Evolutionary conservation across 1,140 invertebrate genomes (phyloP), one percentile per base, ranked within the genome.

Genomic region (Oncopodura yosiiana): DNA sequence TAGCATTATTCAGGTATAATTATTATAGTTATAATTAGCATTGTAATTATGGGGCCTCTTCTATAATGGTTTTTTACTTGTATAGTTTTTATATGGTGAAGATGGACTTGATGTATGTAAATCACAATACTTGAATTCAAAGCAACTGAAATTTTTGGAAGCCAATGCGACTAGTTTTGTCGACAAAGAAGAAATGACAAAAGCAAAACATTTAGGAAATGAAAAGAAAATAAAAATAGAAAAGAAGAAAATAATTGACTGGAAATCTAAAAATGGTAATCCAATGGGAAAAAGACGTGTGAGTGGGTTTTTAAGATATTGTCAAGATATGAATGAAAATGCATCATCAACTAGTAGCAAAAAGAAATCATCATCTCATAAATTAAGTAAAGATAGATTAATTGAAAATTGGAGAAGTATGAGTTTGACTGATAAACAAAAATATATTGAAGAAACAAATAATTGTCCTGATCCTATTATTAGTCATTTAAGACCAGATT

Each of bases 81-180:
- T 60, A 9, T 60, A 82, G 75, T 94, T 90, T 69, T 75, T 82
- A n/a, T 99, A 98, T 69, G 96, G 96, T 3, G 95, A 99, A 76
- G 96, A 99, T 75, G 93, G 94, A 1, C 73, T 98, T 41, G 95
- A 99, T 69, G 82, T 97, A 41, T 71, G 80, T 0, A 90, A 88
- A 70, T 82, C 83, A 9, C 84, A 88, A 62, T 95, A 90, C 67
- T 73, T 99, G 1, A 83, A 80, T 42, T 70, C 80, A 24, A 79
- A 86, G 30, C 85, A 87, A 60, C 74, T 96, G 3, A 70, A 77
- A 27, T 93, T 96, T 65, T 73, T 99, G 0, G 74, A 83, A 4
- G 77, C 85, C 27, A 98, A 98, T 68, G 70, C 75, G 68, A 32
- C 73, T 75, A 45, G 81, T 76, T 9, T 88, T 14, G 55, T 81